Conservation (phyloP, 2,888 invertebrate species). For the Notocelia uddmanniana region DNA sequence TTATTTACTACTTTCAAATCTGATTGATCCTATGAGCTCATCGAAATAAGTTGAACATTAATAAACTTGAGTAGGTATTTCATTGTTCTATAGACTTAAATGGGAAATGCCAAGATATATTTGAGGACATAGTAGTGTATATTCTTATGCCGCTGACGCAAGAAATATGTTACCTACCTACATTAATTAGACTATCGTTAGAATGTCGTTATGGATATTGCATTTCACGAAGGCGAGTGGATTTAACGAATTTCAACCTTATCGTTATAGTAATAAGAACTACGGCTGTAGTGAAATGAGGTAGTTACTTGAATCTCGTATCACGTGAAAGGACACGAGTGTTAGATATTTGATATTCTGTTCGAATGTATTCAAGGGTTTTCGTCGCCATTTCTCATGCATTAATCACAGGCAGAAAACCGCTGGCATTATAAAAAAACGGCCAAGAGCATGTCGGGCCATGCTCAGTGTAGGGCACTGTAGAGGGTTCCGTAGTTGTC, state of each 20-base stretch:
- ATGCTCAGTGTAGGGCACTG: too few species aligned
- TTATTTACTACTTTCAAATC: background rate
- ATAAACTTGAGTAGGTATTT: too few species aligned
- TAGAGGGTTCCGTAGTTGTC: too few species aligned
- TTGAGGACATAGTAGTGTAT: background rate
- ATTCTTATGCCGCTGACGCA: background rate
- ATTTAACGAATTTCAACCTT: background rate
- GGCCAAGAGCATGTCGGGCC: too few species aligned
- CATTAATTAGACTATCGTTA: constrained; percentile 3
- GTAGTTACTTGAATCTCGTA: background rate
- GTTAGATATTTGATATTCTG: constrained; percentile 20
- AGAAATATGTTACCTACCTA: background rate
- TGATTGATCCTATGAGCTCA: background rate
- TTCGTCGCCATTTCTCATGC: background rate
- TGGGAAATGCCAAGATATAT: background rate
- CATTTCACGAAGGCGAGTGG: background rate
- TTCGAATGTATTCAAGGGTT: constrained; percentile 1
- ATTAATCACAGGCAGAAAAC: too few species aligned
- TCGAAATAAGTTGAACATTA: too few species aligned
- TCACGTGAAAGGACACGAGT: constrained; percentile 19
- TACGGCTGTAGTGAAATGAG: background rate
- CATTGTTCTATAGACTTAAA: too few species aligned
- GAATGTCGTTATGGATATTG: constrained; percentile 2
- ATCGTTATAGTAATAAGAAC: background rate
- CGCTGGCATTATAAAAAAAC: too few species aligned